Conservation (phyloP, 2,113 vertebrate species). For the Chionodraco myersi region DNA sequence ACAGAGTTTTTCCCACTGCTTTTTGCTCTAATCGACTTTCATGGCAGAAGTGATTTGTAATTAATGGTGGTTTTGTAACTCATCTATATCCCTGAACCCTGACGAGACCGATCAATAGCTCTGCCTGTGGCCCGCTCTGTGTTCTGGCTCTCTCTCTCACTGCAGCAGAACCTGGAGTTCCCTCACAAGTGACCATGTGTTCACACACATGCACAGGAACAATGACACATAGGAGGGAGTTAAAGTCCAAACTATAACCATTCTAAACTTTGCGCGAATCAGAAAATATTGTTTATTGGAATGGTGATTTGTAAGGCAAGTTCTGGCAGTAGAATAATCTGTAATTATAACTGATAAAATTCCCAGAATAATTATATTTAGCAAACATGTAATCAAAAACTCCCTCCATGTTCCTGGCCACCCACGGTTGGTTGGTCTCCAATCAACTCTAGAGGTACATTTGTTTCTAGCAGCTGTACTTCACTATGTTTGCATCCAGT, state of each 20-base stretch:
- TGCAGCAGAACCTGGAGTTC: slow-evolving; percentile 39
- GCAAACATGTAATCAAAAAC: background rate
- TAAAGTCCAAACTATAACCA: background rate
- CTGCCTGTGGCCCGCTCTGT: slow-evolving; percentile 67
- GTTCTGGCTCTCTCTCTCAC: slow-evolving; percentile 28
- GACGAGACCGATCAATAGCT: slow-evolving; percentile 77
- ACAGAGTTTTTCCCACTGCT: slow-evolving; percentile 59
- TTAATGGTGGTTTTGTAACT: slow-evolving; percentile 83
- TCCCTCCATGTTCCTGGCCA: background rate
- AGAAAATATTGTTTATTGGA: background rate
- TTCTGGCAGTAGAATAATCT: background rate
- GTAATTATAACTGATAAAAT: background rate
- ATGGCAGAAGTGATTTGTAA: slow-evolving; percentile 83
- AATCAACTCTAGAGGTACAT: too few relatives aligned
- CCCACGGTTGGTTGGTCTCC: background rate
- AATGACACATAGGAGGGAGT: slow-evolving; percentile 12
- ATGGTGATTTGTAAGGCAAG: background rate
- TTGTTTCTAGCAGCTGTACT: background rate
- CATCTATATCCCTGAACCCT: slow-evolving; percentile 79
- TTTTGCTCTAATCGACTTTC: slow-evolving; percentile 76
- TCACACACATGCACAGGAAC: slow-evolving; percentile 5
- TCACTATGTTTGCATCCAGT: background rate
- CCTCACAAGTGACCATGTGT: slow-evolving; percentile 16
- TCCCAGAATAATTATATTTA: too few relatives aligned
- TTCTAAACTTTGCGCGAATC: background rate